Conservation (phyloP, 2,888 invertebrate species). For the Camptogramma bilineatum region DNA sequence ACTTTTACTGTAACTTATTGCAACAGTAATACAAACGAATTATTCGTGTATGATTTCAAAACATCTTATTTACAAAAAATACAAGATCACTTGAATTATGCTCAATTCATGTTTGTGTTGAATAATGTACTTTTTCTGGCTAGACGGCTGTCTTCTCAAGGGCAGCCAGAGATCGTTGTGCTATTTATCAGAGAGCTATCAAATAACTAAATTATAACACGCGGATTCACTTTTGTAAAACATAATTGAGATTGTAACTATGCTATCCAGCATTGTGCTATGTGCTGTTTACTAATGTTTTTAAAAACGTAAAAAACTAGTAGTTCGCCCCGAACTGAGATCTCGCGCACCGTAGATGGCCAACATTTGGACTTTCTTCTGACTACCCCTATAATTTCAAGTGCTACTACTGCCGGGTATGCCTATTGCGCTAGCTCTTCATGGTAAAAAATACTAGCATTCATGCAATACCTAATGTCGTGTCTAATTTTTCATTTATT, state of each 20-base stretch:
- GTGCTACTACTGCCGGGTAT: too few species aligned
- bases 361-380: too few species aligned
- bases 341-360: too few species aligned
- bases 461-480: too few species aligned
- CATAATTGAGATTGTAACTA: not conserved
- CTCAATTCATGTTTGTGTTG: slow-evolving; percentile 20
- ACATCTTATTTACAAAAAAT: slow-evolving; percentile 5
- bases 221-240: not conserved
- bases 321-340: too few species aligned
- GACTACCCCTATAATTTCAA: too few species aligned
- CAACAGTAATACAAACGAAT: not conserved
- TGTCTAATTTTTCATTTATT: too few species aligned
- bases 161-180: slow-evolving; percentile 24
- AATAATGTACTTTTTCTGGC: slow-evolving; percentile 24
- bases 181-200: slow-evolving; percentile 4
- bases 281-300: too few species aligned
- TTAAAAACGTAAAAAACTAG: too few species aligned
- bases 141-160: slow-evolving; percentile 31
- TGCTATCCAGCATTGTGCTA: too few species aligned
- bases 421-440: too few species aligned
- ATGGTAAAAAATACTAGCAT: too few species aligned
- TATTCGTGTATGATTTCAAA: not conserved
- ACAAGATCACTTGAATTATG: slow-evolving; percentile 14
- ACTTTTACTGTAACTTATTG: not conserved
- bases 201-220: not conserved